These are phyloP conservation scores for Augochlorella aurata DNA, from an alignment of 2,888 invertebrate genomes.

Conservation along the genomic window DNA sequence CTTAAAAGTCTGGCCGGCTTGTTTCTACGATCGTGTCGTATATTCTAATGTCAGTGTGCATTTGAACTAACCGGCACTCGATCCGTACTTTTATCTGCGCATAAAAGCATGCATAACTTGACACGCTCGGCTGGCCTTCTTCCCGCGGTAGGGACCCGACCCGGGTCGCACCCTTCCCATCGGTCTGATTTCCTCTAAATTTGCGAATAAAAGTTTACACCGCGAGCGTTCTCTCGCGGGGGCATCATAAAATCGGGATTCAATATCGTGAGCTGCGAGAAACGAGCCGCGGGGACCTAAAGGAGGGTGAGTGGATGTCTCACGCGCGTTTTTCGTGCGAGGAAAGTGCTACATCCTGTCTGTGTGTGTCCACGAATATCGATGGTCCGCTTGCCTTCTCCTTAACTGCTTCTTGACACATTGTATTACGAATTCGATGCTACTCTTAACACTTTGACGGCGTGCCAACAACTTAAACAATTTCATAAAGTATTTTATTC, in stretches of 20 bases:
- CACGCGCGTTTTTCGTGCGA: conserved; percentile 12
- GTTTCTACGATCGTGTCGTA: conserved; percentile 16
- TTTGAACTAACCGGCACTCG: conserved; percentile 51
- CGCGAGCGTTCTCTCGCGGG: conserved; percentile 63
- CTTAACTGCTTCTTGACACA: neutral
- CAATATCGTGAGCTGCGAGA: conserved; percentile 43
- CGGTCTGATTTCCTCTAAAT: conserved; percentile 78
- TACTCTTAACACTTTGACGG: no score
- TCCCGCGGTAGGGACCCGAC: conserved; percentile 21
- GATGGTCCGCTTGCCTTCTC: conserved; percentile 29
- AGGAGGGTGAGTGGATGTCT: conserved; percentile 20
- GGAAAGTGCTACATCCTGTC: conserved; percentile 23
- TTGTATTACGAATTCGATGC: no score
- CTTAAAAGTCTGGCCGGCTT: conserved; percentile 4
- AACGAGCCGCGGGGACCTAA: neutral
- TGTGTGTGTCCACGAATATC: conserved; percentile 42
- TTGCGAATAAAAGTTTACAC: conserved; percentile 81
- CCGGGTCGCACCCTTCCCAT: conserved; percentile 17
- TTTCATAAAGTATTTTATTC: no score
- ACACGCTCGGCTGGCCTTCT: conserved; percentile 47
- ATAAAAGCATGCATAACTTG: conserved; percentile 52
- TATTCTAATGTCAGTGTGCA: conserved; percentile 35
- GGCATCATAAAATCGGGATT: conserved; percentile 60
- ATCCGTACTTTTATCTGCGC: conserved; percentile 60
- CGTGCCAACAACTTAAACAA: no score